A percentile compares a stretch with the other conserved stretches of the same genome.
Conservation (phyloP, 2,113 vertebrate genomes). For the Tichodroma muraria region DNA sequence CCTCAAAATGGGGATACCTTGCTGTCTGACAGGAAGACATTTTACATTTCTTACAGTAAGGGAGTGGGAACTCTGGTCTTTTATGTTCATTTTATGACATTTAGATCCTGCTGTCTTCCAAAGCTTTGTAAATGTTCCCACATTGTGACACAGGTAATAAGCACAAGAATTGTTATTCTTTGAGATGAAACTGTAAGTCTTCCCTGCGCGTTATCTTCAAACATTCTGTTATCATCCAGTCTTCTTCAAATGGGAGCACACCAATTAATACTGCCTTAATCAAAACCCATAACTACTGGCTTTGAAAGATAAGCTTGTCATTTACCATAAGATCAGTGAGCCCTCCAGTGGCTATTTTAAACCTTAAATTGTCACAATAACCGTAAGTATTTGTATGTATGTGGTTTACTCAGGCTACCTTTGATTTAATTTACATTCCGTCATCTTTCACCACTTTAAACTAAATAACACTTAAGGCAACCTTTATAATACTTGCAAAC, state of each 20-base stretch:
- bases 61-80: neutral
- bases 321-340: neutral
- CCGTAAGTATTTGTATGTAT: neutral
- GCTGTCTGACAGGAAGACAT: neutral
- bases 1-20: neutral
- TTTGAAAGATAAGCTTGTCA: neutral
- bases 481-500: neutral
- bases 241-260: neutral
- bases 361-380: neutral
- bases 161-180: neutral
- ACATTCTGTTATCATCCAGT: neutral
- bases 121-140: neutral
- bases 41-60: neutral
- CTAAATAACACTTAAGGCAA: neutral
- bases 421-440: neutral
- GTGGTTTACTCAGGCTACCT: neutral
- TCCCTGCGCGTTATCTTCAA: neutral
- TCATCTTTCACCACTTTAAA: neutral
- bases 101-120: no score
- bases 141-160: neutral
- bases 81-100: no score
- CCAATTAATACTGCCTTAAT: neutral
- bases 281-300: neutral
- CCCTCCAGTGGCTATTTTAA: slow-evolving; percentile 36
- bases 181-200: neutral